Conservation (phyloP, 2,888 invertebrate species). For the Drosophila borborema region DNA sequence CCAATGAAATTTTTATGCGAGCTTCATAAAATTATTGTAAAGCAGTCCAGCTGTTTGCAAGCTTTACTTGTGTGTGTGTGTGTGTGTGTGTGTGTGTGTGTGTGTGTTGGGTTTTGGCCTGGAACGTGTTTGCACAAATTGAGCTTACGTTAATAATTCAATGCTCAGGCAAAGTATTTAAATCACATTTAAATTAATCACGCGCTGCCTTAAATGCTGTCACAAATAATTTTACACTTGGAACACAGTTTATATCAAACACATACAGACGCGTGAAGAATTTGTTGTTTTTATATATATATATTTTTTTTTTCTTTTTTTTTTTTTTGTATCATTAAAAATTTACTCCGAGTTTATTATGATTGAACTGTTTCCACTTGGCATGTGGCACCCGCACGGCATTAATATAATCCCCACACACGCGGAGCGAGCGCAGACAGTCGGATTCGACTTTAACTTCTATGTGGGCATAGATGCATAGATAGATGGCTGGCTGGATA, state of each 20-base stretch:
- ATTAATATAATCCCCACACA: constrained; percentile 63
- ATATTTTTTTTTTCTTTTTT: constrained; percentile 23
- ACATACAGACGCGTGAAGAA: constrained; percentile 17
- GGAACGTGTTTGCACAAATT: background rate
- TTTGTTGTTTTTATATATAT: background rate
- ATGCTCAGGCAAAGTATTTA: constrained; percentile 56
- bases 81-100: background rate
- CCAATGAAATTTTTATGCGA: constrained; percentile 65
- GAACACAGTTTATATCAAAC: constrained; percentile 33
- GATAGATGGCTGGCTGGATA: constrained; percentile 4
- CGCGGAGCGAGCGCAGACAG: constrained; percentile 33
- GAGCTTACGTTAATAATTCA: constrained; percentile 61
- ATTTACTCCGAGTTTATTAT: constrained; percentile 72
- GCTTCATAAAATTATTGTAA: constrained; percentile 63
- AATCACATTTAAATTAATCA: constrained; percentile 68
- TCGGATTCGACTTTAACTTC: constrained; percentile 36
- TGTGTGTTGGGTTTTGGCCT: background rate
- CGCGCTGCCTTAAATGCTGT: constrained; percentile 46
- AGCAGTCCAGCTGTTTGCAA: background rate
- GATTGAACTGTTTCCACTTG: constrained; percentile 76
- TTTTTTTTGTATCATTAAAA: constrained; percentile 68
- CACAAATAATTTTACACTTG: constrained; percentile 52
- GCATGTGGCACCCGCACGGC: constrained; percentile 62
- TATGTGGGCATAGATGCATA: constrained; percentile 33
- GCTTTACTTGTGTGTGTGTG: no score